A percentile compares a stretch with the other conserved stretches of the same genome.
Evolutionary conservation across 2,888 invertebrate species (phyloP).

Genomic region (Ormyrus labotus): DNA sequence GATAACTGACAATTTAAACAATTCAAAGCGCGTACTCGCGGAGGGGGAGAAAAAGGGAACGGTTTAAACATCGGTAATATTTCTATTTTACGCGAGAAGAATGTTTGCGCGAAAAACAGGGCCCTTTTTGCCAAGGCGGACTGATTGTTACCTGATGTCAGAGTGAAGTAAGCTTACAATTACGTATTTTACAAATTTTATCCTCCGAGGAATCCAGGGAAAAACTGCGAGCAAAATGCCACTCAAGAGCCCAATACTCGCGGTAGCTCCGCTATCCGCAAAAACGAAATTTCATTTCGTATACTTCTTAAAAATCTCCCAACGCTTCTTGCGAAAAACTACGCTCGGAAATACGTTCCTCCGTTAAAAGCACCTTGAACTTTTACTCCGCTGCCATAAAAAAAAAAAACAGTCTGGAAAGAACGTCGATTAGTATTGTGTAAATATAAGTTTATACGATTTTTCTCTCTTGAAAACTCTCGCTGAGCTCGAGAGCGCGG

Average conservation of each 20-base stretch:
- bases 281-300: too few relatives aligned
- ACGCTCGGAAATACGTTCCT: not conserved
- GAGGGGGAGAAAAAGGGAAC: too few relatives aligned
- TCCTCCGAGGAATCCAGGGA: not conserved
- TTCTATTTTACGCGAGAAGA: too few relatives aligned
- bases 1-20: too few relatives aligned
- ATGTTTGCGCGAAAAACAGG: too few relatives aligned
- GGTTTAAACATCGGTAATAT: too few relatives aligned
- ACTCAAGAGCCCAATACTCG: too few relatives aligned
- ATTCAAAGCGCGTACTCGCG: too few relatives aligned
- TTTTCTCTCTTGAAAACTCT: conserved; percentile 44
- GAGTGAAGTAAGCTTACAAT: not conserved
- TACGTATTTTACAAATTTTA: not conserved
- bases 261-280: too few relatives aligned
- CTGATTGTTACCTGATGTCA: not conserved
- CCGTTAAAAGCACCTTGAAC: not conserved
- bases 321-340: not conserved
- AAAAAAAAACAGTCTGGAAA: too few relatives aligned
- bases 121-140: too few relatives aligned
- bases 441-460: conserved; percentile 21
- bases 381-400: not conserved
- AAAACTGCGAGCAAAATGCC: not conserved
- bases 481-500: conserved; percentile 27
- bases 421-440: conserved; percentile 2
- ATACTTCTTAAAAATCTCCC: too few relatives aligned